phyloP scores from a whole-genome alignment of 2,113 vertebrate genomes.

The Pelmatolapia mariae region DNA sequence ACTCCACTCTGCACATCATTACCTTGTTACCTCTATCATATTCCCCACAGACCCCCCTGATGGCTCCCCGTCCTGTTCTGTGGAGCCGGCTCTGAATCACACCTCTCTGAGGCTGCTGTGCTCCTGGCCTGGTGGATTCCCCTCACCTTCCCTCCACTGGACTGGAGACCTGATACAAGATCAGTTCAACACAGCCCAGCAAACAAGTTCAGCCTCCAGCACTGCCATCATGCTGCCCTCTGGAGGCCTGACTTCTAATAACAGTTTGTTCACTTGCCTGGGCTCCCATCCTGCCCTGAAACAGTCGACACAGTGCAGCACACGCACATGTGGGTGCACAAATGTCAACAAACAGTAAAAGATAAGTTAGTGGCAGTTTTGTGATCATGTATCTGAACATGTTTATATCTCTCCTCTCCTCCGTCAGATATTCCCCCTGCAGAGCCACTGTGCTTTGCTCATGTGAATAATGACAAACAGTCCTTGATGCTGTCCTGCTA shows the following conservation, averaged over 20 bases:
- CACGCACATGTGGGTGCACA: constrained; percentile 73
- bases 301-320: constrained; percentile 58
- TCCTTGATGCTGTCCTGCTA: constrained; percentile 80
- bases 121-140: constrained; percentile 81
- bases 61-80: constrained; percentile 74
- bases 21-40: background rate
- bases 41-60: background rate
- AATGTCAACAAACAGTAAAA: background rate
- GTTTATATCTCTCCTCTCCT: background rate
- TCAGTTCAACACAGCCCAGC: background rate
- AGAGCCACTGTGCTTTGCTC: constrained; percentile 72
- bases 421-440: constrained; percentile 69
- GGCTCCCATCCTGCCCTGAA: constrained; percentile 72
- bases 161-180: constrained; percentile 47
- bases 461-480: constrained; percentile 67
- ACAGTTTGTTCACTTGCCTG: constrained; percentile 76
- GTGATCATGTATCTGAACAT: no score
- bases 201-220: constrained; percentile 27
- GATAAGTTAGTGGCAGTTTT: no score
- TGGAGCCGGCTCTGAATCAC: constrained; percentile 70
- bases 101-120: constrained; percentile 76
- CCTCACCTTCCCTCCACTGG: constrained; percentile 76
- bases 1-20: constrained; percentile 25
- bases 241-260: constrained; percentile 57
- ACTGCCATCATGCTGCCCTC: constrained; percentile 67